Evolutionary conservation across 2,797 vertebrate species (phyloP).

Genomic region (Molossus alvarezi): DNA sequence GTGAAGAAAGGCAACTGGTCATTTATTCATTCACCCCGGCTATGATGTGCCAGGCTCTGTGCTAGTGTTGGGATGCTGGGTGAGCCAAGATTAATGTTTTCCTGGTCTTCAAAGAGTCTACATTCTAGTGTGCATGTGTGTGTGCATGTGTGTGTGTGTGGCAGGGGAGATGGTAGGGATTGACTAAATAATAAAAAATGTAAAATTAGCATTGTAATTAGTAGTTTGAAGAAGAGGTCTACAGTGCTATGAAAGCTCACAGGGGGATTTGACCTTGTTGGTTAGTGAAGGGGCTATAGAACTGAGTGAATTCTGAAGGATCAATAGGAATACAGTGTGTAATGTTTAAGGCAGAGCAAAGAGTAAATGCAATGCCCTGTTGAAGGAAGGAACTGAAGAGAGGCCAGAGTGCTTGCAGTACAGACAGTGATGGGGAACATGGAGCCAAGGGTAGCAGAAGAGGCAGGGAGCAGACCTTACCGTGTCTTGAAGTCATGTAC

Average conservation of each 20-base stretch:
- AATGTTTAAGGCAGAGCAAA: not conserved
- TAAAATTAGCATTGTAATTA: conserved; percentile 43
- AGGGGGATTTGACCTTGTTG: not conserved
- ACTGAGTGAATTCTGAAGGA: conserved; percentile 39
- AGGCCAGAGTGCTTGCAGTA: not conserved
- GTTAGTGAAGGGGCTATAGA: not conserved
- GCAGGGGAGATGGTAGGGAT: not conserved
- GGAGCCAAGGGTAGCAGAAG: not conserved
- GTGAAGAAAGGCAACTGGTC: conserved; percentile 19
- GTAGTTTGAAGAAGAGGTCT: not conserved
- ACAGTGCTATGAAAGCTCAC: not conserved
- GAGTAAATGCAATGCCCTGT: not conserved
- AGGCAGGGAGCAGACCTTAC: not conserved
- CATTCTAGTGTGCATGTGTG: not conserved
- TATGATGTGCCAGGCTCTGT: not conserved
- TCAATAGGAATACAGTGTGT: not conserved
- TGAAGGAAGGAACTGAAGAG: not conserved
- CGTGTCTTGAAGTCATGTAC: not conserved
- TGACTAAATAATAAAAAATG: conserved; percentile 17
- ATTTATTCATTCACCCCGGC: not conserved
- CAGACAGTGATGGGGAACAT: not conserved
- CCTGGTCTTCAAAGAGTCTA: not conserved
- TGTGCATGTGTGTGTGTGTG: fast-evolving
- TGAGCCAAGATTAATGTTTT: not conserved
- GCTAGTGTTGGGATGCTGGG: not conserved